Evolutionary conservation across 2,797 vertebrate species (phyloP), one percentile per base, ranked within the genome.

Genomic region (Gorsachius magnificus): DNA sequence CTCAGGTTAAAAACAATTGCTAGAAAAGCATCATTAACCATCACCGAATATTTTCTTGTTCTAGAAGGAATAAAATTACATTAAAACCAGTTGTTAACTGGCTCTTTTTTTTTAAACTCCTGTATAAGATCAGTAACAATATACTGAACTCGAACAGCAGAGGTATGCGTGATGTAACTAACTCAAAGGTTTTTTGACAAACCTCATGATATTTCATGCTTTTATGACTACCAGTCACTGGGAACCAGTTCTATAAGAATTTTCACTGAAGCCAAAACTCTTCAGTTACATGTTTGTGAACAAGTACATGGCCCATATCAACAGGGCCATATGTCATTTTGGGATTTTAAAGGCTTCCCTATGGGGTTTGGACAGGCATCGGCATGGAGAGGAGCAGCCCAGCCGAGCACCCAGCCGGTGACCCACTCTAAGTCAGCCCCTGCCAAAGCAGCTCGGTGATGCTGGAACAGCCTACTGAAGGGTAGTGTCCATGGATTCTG

Each of bases 401-500:
- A 1, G 33, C 38, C 5, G 1, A 58, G 51, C 36, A 91, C 10
- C 38, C 51, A 91, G 38, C 8, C 0, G 0, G 26, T 26, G 58
- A 80, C 18, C 26, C 53, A 31, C 11, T 31, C 10, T 64, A 71
- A 71, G 54, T 35, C 74, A 61, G 33, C 24, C 36, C 50, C 31
- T 0, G 0, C 18, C 57, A 51, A 36, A 83, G 54, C 3, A 1
- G 24, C 41, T 24, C 11, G 3, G 69, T 3, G 16, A 71, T 0
- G 3, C 35, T 28, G 56, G 19, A 86, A 36, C 72, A 83, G 33
- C 26, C 80, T 64, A 0, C 10, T 28, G 58, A 71, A 85, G n/a
- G 11, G 50, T 35, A 61, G 45, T 8, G 29, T 51, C 33, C 54
- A 46, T 3, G 11, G 45, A 68, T 13, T 64, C 19, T 36, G 46